These are phyloP conservation scores for Folsomia candida DNA, from an alignment of 2,888 invertebrate genomes.

Conservation along the genomic window DNA sequence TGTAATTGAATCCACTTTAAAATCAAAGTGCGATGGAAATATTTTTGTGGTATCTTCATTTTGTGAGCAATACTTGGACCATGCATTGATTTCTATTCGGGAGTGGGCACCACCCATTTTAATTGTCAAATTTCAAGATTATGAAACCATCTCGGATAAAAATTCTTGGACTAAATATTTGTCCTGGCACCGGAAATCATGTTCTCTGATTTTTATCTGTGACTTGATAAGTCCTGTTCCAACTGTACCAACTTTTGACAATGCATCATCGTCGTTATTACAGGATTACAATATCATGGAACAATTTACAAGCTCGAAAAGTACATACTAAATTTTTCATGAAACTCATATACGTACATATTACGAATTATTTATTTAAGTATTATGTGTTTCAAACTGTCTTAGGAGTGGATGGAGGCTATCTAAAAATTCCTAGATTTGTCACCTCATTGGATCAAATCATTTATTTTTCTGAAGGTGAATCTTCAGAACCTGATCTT, in stretches of 20 bases:
- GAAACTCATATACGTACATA: too few relatives aligned
- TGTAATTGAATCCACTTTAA: slow-evolving; percentile 34
- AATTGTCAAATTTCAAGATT: slow-evolving; percentile 27
- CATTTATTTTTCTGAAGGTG: slow-evolving; percentile 29
- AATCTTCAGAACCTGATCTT: background rate
- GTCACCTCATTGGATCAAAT: slow-evolving; percentile 37
- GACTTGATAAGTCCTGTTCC: slow-evolving; percentile 25
- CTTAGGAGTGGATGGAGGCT: slow-evolving; percentile 20
- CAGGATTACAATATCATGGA: too few relatives aligned
- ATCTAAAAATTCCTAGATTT: slow-evolving; percentile 35
- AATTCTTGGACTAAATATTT: slow-evolving; percentile 30
- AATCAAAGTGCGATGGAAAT: slow-evolving; percentile 39
- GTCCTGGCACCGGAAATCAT: slow-evolving; percentile 30
- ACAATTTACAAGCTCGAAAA: background rate
- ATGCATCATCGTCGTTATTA: too few relatives aligned
- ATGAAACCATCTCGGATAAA: background rate
- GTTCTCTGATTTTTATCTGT: slow-evolving; percentile 41
- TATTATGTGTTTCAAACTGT: too few relatives aligned
- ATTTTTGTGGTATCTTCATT: slow-evolving; percentile 29
- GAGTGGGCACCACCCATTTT: slow-evolving; percentile 39
- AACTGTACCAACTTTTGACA: background rate
- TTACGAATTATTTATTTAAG: too few relatives aligned
- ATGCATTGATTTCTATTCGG: slow-evolving; percentile 23
- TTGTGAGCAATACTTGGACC: slow-evolving; percentile 33
- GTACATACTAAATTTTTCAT: too few relatives aligned